Conservation (phyloP, 2,888 invertebrate genomes). For the Archips xylosteana region DNA sequence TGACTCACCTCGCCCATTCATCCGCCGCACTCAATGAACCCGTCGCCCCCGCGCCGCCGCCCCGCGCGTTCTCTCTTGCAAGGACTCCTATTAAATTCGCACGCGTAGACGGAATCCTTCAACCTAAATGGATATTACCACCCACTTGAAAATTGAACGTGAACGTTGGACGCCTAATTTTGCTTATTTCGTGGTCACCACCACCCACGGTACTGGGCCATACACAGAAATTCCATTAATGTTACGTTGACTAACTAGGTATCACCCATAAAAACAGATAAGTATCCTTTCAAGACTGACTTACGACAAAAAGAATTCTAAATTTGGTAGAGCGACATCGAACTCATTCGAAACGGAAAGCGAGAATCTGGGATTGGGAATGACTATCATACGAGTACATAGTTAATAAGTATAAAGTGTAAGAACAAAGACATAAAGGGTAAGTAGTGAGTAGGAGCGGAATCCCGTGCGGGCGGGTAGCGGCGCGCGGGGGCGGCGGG, state of each 20-base stretch:
- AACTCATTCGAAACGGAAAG: background rate
- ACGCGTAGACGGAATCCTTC: slow-evolving; percentile 71
- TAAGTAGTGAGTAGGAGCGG: slow-evolving; percentile 20
- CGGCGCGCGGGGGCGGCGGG: slow-evolving; percentile 51
- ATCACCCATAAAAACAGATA: background rate
- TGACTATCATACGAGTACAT: background rate
- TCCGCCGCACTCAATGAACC: slow-evolving; percentile 82
- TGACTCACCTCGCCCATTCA: slow-evolving; percentile 84
- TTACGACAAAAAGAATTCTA: background rate
- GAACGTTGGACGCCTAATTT: slow-evolving; percentile 57
- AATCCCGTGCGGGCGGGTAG: slow-evolving; percentile 41
- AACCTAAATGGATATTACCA: slow-evolving; percentile 56
- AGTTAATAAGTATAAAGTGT: slow-evolving; percentile 7
- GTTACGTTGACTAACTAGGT: slow-evolving; percentile 10
- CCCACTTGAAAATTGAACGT: slow-evolving; percentile 64
- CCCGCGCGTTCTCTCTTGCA: slow-evolving; percentile 70
- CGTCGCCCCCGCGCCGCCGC: slow-evolving; percentile 56
- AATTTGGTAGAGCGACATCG: background rate
- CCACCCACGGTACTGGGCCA: slow-evolving; percentile 25
- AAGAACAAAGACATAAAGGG: slow-evolving; percentile 36
- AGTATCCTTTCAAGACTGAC: background rate
- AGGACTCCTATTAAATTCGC: slow-evolving; percentile 76
- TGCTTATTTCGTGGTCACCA: slow-evolving; percentile 48
- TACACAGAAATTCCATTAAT: slow-evolving; percentile 30
- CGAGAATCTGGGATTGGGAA: background rate